Conservation (phyloP, 2,797 vertebrate species). For the Spea hammondii region DNA sequence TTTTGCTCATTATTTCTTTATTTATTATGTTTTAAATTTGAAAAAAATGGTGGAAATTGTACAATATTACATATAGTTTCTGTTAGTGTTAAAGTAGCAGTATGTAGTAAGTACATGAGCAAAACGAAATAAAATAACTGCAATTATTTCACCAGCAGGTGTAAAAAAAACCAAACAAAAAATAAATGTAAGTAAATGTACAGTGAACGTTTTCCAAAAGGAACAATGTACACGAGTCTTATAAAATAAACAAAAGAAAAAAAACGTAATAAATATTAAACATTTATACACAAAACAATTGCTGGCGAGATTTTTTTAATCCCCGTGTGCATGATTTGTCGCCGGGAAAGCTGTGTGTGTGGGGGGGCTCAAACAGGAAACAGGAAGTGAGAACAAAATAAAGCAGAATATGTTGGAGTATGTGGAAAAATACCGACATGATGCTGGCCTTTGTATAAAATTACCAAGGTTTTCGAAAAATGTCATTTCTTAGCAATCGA, state of each 20-base stretch:
- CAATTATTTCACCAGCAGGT: constrained; percentile 7
- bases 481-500: too few species aligned
- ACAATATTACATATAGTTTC: constrained; percentile 3
- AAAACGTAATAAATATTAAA: constrained; percentile 61
- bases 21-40: constrained; percentile 25
- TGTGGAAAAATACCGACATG: constrained; percentile 5
- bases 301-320: background rate
- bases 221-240: constrained; percentile 54
- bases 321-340: background rate
- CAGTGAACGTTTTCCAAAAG: constrained; percentile 40
- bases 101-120: constrained; percentile 6
- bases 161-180: background rate
- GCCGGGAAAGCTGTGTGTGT: background rate
- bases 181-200: constrained; percentile 36
- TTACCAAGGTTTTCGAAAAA: too few species aligned
- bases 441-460: constrained; percentile 5
- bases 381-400: background rate
- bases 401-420: background rate
- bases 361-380: constrained; percentile 3
- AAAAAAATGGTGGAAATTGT: background rate
- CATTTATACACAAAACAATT: constrained; percentile 43
- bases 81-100: background rate
- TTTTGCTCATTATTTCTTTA: background rate
- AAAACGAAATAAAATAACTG: background rate
- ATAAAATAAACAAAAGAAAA: constrained; percentile 55